Evolutionary conservation across 2,113 vertebrate genomes (phyloP).

Genomic region (Ophiodon elongatus): DNA sequence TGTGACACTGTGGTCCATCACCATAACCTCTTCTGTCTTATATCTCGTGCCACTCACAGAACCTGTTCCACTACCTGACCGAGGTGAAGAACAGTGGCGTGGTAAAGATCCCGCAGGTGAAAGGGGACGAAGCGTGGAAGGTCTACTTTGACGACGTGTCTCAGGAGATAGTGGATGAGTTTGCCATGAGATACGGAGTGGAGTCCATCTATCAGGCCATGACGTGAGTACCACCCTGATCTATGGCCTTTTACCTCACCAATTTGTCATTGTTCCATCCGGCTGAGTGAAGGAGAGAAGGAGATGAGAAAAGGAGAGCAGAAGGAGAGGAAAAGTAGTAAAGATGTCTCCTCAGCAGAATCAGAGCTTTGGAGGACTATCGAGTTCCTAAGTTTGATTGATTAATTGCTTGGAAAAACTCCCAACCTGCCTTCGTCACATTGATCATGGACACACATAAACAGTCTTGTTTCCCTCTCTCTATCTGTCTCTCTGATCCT

Average conservation of each 20-base stretch:
- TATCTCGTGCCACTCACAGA: constrained; percentile 81
- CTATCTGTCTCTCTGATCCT: constrained; percentile 29
- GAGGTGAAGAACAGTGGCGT: constrained; percentile 91
- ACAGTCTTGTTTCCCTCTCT: constrained; percentile 45
- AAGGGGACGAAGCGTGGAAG: constrained; percentile 98
- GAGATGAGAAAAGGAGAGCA: constrained; percentile 40
- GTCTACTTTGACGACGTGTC: constrained; percentile 96
- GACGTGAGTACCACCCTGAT: constrained; percentile 89
- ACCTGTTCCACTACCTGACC: constrained; percentile 95
- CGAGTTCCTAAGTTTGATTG: constrained; percentile 67
- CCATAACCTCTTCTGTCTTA: constrained; percentile 30
- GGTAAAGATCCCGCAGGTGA: constrained; percentile 95
- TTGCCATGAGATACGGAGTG: constrained; percentile 97
- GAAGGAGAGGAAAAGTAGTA: constrained; percentile 55
- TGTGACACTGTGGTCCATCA: constrained; percentile 41
- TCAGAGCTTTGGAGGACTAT: constrained; percentile 62
- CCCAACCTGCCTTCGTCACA: constrained; percentile 56
- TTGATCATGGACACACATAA: constrained; percentile 64
- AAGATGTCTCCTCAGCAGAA: constrained; percentile 79
- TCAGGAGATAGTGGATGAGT: constrained; percentile 99
- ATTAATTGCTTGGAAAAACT: constrained; percentile 67
- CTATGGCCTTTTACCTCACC: constrained; percentile 71
- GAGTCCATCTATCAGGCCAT: constrained; percentile 99
- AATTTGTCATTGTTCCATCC: constrained; percentile 75
- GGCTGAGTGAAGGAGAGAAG: constrained; percentile 55